phyloP scores from a whole-genome alignment of 2,888 invertebrate species.

The Andrena fulva region DNA sequence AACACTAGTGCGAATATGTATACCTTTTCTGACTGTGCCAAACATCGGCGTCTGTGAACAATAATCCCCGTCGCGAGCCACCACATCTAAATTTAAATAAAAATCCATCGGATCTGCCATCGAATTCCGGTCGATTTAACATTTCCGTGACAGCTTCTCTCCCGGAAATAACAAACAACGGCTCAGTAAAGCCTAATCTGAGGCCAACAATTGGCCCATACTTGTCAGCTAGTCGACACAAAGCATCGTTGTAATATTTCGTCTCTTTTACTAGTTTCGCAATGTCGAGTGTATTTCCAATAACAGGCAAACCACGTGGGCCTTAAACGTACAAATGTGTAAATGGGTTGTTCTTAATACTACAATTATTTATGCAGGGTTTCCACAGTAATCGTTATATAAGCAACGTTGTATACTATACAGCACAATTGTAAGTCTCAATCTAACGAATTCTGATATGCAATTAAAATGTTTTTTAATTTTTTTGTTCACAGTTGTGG shows the following conservation, averaged over 20 bases:
- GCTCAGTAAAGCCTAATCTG: slow-evolving; percentile 86
- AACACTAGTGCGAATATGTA: background rate
- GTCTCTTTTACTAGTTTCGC: slow-evolving; percentile 81
- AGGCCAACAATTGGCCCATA: slow-evolving; percentile 89
- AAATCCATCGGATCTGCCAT: slow-evolving; percentile 90
- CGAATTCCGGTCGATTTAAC: slow-evolving; percentile 88
- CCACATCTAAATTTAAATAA: slow-evolving; percentile 88
- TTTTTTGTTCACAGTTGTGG: too few species aligned
- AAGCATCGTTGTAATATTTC: slow-evolving; percentile 87
- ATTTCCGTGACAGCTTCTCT: slow-evolving; percentile 88
- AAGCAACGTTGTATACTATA: too few species aligned
- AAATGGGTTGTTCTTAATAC: background rate
- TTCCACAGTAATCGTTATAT: too few species aligned
- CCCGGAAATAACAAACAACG: slow-evolving; percentile 88
- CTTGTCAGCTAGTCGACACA: slow-evolving; percentile 86
- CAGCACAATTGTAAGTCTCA: too few species aligned
- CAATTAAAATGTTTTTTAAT: too few species aligned
- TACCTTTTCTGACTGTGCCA: slow-evolving; percentile 89
- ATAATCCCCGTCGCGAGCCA: slow-evolving; percentile 88
- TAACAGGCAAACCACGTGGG: slow-evolving; percentile 86
- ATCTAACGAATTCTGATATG: too few species aligned
- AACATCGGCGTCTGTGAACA: slow-evolving; percentile 89
- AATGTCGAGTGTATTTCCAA: slow-evolving; percentile 86
- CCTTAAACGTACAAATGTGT: slow-evolving; percentile 81
- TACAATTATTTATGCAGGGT: too few species aligned